Evolutionary conservation across 2,113 vertebrate genomes (phyloP).

Genomic region (Chascanopsetta lugubris): DNA sequence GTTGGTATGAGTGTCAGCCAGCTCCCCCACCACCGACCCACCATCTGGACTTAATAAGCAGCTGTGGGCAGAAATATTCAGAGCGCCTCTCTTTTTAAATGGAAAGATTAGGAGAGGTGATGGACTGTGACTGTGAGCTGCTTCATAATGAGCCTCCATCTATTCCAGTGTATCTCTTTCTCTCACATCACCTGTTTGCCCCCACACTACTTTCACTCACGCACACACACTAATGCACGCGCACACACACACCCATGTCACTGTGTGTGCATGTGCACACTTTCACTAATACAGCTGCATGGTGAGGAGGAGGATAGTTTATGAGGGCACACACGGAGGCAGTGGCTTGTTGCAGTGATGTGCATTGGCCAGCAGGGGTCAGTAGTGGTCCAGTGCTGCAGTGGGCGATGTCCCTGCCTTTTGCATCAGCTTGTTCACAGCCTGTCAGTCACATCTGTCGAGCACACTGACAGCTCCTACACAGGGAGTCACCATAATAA

Average conservation of each 20-base stretch:
- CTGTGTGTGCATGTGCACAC: constrained; percentile 27
- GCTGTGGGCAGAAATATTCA: constrained; percentile 72
- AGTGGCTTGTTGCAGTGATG: constrained; percentile 28
- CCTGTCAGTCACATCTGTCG: constrained; percentile 49
- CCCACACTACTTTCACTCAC: not conserved
- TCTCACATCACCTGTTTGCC: constrained; percentile 51
- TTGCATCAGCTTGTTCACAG: constrained; percentile 47
- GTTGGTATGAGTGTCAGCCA: constrained; percentile 60
- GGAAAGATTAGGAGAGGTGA: constrained; percentile 76
- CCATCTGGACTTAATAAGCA: constrained; percentile 76
- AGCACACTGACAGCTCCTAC: constrained; percentile 28
- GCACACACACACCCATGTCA: constrained; percentile 12
- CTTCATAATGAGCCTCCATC: constrained; percentile 69
- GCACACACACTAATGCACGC: too few relatives aligned
- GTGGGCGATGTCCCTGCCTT: not conserved
- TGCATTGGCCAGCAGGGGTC: constrained; percentile 76
- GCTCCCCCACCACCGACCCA: constrained; percentile 55
- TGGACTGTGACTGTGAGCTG: constrained; percentile 77
- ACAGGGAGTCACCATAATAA: constrained; percentile 27
- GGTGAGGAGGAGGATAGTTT: constrained; percentile 6
- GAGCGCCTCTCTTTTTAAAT: constrained; percentile 70
- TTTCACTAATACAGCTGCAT: constrained; percentile 24
- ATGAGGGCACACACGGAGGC: not conserved
- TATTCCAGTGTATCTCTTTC: constrained; percentile 47
- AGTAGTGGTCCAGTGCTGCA: constrained; percentile 71